Evolutionary conservation across 2,888 invertebrate genomes (phyloP), one percentile per base, ranked within the genome.

Genomic region (Drosophila merina): DNA sequence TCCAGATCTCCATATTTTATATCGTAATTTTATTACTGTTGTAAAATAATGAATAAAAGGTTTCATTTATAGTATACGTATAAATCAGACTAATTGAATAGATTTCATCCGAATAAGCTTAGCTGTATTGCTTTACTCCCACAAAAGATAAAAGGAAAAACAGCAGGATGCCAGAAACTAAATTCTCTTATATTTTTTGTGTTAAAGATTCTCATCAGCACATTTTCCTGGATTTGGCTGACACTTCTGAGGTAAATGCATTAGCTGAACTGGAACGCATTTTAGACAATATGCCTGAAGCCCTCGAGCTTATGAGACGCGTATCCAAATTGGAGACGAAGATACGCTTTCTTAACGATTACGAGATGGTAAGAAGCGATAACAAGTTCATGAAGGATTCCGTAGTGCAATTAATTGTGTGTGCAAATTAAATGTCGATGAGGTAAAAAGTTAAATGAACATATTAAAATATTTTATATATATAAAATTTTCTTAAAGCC

Each of bases 181-280:
- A 14, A 14, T 14, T 14, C 14, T 14, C 14, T n/a, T 10, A 44
- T 7, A 14, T 8, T 33, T 12, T 14, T 10, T 33, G 3, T 36
- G 3, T 25, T 8, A 10, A 54, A 91, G 90, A 87, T 66, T 91
- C 93, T 89, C 94, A 93, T 44, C 93, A 94, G 77, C 95, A 94
- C 25, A 92, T 93, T 75, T 95, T 95, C 74, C 93, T 94, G 66
- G 94, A 96, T 89, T 92, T 97, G 85, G 94, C 94, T 48, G 94
- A 95, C 86, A 94, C 94, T 86, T 95, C 97, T 2, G 95, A 95
- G 88, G 96, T 96, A 0, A 94, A 95, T 48, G 95, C 96, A 1
- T 93, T 97, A 78, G 94, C 94, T 42, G 94, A 96, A 89, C 93
- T 97, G 48, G 94, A 94, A 77, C 93, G 94, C 57, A 95, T 97